phyloP scores from a whole-genome alignment of 1,140 invertebrate species.

The Anthonomus grandis region DNA sequence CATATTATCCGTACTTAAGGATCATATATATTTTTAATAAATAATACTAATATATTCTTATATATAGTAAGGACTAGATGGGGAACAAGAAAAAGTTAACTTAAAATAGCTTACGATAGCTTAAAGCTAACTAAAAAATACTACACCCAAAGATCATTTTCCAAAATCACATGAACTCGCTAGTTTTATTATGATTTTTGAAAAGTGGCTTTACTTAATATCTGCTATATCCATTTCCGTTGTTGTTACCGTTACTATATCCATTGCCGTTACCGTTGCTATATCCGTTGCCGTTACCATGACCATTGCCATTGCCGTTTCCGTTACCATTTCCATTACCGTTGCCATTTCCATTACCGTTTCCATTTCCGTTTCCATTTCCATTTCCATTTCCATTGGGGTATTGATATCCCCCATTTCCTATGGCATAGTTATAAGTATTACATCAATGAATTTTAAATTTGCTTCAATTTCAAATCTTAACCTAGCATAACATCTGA shows the following conservation, averaged over 20 bases:
- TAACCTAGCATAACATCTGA: background rate
- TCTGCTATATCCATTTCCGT: conserved; percentile 17
- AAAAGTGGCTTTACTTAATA: conserved; percentile 31
- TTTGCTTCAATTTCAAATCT: conserved; percentile 5
- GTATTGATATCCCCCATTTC: conserved; percentile 10
- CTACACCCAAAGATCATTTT: conserved; percentile 12
- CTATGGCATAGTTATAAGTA: conserved; percentile 7
- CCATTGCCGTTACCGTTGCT: conserved; percentile 35
- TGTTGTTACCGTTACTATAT: conserved; percentile 34
- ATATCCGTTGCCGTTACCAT: conserved; percentile 22
- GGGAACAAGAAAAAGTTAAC: too few relatives aligned
- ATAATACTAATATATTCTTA: background rate
- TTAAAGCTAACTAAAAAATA: background rate
- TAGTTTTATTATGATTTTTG: conserved; percentile 19
- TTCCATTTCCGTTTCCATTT: conserved; percentile 24
- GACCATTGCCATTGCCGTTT: conserved; percentile 21
- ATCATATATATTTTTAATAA: background rate
- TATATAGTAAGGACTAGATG: too few relatives aligned
- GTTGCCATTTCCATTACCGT: conserved; percentile 21
- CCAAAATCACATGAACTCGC: conserved; percentile 19
- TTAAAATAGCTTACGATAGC: too few relatives aligned
- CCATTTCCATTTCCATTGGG: conserved; percentile 40
- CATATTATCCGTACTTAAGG: conserved; percentile 1
- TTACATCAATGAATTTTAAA: conserved; percentile 3
- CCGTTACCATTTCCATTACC: conserved; percentile 29